A percentile compares a stretch with the other conserved stretches of the same genome.
These are phyloP conservation scores for Columba guinea DNA, from an alignment of 2,797 vertebrate genomes.

Conservation along the genomic window DNA sequence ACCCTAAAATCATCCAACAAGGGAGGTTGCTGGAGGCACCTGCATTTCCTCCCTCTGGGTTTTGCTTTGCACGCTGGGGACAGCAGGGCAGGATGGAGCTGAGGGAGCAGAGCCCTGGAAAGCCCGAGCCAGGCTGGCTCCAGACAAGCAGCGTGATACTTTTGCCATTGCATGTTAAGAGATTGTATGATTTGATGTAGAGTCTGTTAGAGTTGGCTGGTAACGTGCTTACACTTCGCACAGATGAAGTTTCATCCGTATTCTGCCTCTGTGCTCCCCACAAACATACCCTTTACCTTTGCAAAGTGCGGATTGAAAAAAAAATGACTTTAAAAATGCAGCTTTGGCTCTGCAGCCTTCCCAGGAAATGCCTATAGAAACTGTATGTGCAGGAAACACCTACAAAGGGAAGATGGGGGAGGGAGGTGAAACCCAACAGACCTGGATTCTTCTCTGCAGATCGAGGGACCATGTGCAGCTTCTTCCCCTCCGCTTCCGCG, in stretches of 20 bases:
- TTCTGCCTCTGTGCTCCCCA: background rate
- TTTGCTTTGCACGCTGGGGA: background rate
- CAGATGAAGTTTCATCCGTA: background rate
- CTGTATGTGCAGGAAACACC: constrained; percentile 23
- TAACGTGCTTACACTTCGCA: background rate
- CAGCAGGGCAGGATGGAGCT: background rate
- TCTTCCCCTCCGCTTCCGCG: background rate
- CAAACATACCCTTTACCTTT: background rate
- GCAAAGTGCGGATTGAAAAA: background rate
- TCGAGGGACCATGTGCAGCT: background rate
- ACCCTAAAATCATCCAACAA: background rate
- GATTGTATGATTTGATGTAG: background rate
- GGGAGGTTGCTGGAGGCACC: background rate
- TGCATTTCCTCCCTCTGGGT: background rate
- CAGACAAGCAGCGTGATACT: background rate
- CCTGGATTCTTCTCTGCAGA: background rate
- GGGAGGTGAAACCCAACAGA: background rate
- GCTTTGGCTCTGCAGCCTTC: background rate
- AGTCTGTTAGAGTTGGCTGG: constrained; percentile 1
- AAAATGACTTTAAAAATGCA: background rate
- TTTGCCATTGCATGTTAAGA: background rate
- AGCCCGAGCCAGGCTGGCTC: background rate
- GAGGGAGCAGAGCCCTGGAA: background rate
- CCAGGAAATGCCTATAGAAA: background rate
- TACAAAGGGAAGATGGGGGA: background rate